Conservation (phyloP, 2,888 invertebrate genomes). For the Neocrepidodera transversa region DNA sequence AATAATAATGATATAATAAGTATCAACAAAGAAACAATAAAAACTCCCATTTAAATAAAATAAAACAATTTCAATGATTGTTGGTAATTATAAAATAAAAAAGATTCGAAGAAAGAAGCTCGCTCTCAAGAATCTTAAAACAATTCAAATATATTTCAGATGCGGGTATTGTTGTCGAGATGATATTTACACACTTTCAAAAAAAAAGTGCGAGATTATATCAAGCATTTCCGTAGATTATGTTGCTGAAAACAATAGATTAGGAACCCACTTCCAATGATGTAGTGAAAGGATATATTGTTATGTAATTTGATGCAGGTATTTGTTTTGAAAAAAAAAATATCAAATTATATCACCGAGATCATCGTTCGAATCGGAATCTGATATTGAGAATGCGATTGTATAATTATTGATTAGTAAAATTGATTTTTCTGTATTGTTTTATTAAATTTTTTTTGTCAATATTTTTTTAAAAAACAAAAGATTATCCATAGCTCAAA, state of each 20-base stretch:
- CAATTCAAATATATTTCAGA: slow-evolving; percentile 19
- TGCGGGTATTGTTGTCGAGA: slow-evolving; percentile 36
- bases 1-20: too few species aligned
- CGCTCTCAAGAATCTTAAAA: slow-evolving; percentile 10
- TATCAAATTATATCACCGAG: slow-evolving; percentile 17
- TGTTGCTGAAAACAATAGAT: slow-evolving; percentile 42
- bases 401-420: too few species aligned
- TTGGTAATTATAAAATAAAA: too few species aligned
- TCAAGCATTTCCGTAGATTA: slow-evolving; percentile 44
- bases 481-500: too few species aligned
- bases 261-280: slow-evolving; percentile 39
- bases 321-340: slow-evolving; percentile 21
- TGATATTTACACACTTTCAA: slow-evolving; percentile 39
- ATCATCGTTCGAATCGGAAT: slow-evolving; percentile 5
- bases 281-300: slow-evolving; percentile 43
- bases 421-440: too few species aligned
- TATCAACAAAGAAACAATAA: too few species aligned
- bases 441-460: too few species aligned
- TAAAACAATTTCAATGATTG: too few species aligned
- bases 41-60: too few species aligned
- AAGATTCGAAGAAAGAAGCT: slow-evolving; percentile 1
- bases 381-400: not conserved
- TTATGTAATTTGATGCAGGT: slow-evolving; percentile 21
- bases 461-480: too few species aligned
- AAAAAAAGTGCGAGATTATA: slow-evolving; percentile 34